These are phyloP conservation scores for Microtus oregoni DNA, from an alignment of 2,113 vertebrate genomes.

Conservation along the genomic window DNA sequence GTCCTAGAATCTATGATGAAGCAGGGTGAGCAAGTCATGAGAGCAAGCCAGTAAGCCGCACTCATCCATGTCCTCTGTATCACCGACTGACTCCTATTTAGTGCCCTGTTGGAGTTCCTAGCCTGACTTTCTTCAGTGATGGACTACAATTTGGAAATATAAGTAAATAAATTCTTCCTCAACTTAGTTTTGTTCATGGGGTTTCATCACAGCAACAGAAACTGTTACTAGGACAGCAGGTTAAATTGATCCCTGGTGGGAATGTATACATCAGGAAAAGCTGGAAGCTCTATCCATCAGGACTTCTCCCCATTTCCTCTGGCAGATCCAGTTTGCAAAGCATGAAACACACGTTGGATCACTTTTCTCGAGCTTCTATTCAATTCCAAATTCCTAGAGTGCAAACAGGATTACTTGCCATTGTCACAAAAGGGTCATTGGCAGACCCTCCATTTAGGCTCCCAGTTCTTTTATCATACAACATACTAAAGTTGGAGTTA, in stretches of 20 bases:
- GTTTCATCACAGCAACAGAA: not conserved
- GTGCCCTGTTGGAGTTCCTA: not conserved
- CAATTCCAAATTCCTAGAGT: not conserved
- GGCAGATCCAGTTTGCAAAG: not conserved
- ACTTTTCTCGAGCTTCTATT: not conserved
- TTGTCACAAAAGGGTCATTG: not conserved
- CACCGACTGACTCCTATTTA: not conserved
- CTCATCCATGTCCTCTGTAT: not conserved
- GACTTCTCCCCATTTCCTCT: rapidly evolving
- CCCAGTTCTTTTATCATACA: not conserved
- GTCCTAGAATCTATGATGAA: not conserved
- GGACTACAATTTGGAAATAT: not conserved
- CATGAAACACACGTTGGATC: not conserved
- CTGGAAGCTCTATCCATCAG: not conserved
- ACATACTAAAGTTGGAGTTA: not conserved
- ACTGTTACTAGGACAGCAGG: not conserved
- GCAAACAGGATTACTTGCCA: not conserved
- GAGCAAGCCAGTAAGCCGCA: not conserved
- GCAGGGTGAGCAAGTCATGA: not conserved
- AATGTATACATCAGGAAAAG: not conserved
- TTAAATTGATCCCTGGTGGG: not conserved
- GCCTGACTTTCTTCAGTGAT: not conserved
- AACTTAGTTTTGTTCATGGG: not conserved
- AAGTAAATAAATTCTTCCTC: not conserved
- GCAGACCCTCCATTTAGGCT: not conserved